These are phyloP conservation scores for Orestias chungarensis DNA, from an alignment of 2,797 vertebrate genomes.

Conservation along the genomic window DNA sequence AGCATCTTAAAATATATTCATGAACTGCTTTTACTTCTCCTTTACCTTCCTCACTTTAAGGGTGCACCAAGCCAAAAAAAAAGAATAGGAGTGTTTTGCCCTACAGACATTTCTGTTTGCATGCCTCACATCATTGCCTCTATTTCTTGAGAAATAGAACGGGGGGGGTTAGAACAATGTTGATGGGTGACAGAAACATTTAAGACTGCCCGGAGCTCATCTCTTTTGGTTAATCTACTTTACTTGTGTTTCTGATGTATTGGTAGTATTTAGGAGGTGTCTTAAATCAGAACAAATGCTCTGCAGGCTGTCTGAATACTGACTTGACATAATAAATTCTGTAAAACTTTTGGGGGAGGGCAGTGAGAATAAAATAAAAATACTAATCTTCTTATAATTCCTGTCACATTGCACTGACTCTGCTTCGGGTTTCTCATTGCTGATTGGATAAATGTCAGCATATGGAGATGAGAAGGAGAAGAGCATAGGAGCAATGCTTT, in stretches of 20 bases:
- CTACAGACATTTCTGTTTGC: conserved; percentile 58
- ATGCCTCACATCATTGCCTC: conserved; percentile 59
- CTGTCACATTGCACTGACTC: conserved; percentile 69
- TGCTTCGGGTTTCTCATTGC: conserved; percentile 63
- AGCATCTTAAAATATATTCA: background rate
- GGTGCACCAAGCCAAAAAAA: conserved; percentile 3
- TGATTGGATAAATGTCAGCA: conserved; percentile 75
- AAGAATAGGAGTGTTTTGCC: conserved; percentile 37
- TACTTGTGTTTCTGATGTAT: conserved; percentile 16
- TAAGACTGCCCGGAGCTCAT: conserved; percentile 31
- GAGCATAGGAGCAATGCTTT: conserved; percentile 33
- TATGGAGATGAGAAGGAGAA: conserved; percentile 67
- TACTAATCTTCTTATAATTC: conserved; percentile 67
- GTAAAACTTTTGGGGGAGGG: conserved; percentile 9
- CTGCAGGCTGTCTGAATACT: conserved; percentile 10
- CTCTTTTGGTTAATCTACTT: conserved; percentile 36
- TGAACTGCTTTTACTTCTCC: background rate
- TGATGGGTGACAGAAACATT: conserved; percentile 41
- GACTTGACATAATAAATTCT: conserved; percentile 8
- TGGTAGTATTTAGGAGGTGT: background rate
- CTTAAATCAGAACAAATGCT: conserved; percentile 11
- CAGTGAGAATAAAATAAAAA: conserved; percentile 18
- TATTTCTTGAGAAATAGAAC: conserved; percentile 62
- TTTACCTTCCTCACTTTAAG: conserved; percentile 13
- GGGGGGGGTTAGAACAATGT: conserved; percentile 34